Base-by-base conservation (phyloP, 1,140 invertebrate species). In the Latrodectus geometricus region DNA sequence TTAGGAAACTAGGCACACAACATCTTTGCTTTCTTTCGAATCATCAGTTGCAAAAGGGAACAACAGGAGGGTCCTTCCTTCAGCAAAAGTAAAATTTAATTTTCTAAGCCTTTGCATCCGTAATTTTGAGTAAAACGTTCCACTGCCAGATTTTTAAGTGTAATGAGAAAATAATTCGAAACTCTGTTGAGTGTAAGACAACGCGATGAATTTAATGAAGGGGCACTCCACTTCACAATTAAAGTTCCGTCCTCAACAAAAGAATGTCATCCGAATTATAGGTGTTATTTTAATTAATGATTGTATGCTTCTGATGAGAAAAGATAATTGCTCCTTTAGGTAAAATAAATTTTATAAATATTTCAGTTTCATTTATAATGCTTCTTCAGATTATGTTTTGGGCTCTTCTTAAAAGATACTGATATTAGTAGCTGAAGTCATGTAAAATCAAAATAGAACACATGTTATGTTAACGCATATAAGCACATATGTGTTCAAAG, bases 111-210 rank as follows among this genome's bases (percentile, higher is more conserved):
- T 61, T 54, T 81, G 78, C 66, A 70, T 81, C 78, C 78, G 78
- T 81, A 69, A 81, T 81, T 81, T 56, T 70, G 68, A n/a, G 78
- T 48, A 81, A 81, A 81, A 81, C 20, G 50, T 56, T 81, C 70
- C 9, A 48, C 78, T 66, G 20, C 68, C 65, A 65, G 49, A 56
- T 49, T 35, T 52, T 79, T 21, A n/a, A 68, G 49, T 69, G 21
- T 81, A 81, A 81, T 81, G 78, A 81, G 78, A 20, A 81, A 81
- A 70, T 81, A 72, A 81, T 81, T 81, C 68, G 78, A 23, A 72
- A 81, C 68, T 81, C 35, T 72, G 11, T 70, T 70, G 68, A 54
- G 78, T 81, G 66, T 81, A 81, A 81, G 78, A 81, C 69, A 81
- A 81, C 78, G 54, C 54, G 78, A 69, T 72, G 68, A 52, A 20